Percentiles rank a stretch among this genome's conserved stretches.
Conservation (phyloP, 2,888 invertebrate genomes). For the Xestia sexstrigata region DNA sequence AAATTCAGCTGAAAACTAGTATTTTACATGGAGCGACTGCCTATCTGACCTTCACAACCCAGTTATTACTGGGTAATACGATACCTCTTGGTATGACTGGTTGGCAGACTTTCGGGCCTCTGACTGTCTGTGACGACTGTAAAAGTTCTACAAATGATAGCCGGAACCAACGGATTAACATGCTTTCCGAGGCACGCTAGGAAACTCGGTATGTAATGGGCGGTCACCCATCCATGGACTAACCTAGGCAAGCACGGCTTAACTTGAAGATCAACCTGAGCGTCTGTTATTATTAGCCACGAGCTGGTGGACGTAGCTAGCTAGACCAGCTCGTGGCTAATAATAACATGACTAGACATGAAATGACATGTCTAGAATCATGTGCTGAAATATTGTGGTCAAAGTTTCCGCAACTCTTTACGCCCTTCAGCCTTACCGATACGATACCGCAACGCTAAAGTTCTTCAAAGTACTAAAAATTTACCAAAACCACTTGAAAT, state of each 20-base stretch:
- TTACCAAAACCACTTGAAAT: slow-evolving; percentile 37
- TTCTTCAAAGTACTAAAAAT: slow-evolving; percentile 30
- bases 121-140: no score
- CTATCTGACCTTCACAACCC: not conserved
- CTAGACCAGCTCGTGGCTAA: no score
- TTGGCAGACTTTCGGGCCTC: not conserved
- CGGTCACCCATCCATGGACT: not conserved
- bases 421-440: not conserved
- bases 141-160: not conserved
- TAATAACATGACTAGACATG: no score
- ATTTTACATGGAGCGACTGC: not conserved
- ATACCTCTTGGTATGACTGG: not conserved
- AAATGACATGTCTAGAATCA: no score
- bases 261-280: not conserved
- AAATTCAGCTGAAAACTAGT: no score
- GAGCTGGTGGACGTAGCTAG: no score
- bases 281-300: not conserved
- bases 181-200: not conserved
- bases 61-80: no score
- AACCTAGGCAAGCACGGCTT: not conserved
- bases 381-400: not conserved
- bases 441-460: slow-evolving; percentile 5
- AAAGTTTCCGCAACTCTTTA: not conserved
- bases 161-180: not conserved
- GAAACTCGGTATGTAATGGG: not conserved